phyloP scores from a whole-genome alignment of 2,888 invertebrate genomes.

The Eupithecia tripunctaria region DNA sequence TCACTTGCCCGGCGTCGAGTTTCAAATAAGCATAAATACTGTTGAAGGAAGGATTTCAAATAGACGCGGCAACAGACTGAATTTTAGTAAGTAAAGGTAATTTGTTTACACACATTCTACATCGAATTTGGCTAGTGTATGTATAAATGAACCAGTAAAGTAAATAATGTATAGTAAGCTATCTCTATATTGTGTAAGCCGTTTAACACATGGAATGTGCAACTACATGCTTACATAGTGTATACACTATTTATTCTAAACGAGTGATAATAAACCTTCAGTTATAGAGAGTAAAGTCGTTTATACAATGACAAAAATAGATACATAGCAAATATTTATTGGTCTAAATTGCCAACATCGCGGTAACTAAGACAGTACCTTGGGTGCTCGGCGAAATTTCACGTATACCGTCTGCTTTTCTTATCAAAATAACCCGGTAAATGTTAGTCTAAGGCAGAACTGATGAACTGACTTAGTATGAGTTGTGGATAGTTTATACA shows the following conservation, averaged over 20 bases:
- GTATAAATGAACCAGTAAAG: conserved; percentile 2
- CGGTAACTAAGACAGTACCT: conserved; percentile 21
- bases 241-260: conserved; percentile 54
- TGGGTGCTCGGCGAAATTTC: conserved; percentile 14
- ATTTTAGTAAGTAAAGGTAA: too few relatives aligned
- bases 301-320: conserved; percentile 28
- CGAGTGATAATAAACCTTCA: conserved; percentile 48
- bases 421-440: conserved; percentile 8
- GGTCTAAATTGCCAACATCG: conserved; percentile 29
- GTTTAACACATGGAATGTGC: conserved; percentile 39
- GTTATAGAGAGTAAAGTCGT: conserved; percentile 36
- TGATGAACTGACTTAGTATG: not conserved
- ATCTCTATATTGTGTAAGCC: conserved; percentile 31
- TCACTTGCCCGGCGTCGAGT: too few relatives aligned
- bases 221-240: conserved; percentile 48
- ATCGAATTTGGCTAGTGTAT: too few relatives aligned
- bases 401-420: conserved; percentile 4
- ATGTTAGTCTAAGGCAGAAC: not conserved
- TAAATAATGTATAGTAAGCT: conserved; percentile 17
- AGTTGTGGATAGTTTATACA: too few relatives aligned
- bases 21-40: too few relatives aligned
- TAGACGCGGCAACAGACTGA: too few relatives aligned
- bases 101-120: too few relatives aligned
- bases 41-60: too few relatives aligned
- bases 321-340: conserved; percentile 29